Conservation (phyloP, 1,140 invertebrate genomes). For the Drosophila virilis region DNA sequence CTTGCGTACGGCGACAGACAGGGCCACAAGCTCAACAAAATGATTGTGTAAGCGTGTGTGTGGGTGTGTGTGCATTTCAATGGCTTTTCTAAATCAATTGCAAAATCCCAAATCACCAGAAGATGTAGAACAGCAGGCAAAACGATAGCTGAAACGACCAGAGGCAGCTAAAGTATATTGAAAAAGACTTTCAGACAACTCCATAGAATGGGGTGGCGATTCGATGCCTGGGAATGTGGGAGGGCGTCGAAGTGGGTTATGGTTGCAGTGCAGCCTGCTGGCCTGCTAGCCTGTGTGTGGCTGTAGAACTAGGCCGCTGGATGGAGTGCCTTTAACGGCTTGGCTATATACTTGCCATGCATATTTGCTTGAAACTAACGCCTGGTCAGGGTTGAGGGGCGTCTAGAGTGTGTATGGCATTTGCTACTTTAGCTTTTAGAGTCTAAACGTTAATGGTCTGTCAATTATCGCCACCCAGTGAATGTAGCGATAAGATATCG, state of each 20-base stretch:
- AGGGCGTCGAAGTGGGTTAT: conserved; percentile 2
- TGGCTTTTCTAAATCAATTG: conserved; percentile 52
- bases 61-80: conserved; percentile 24
- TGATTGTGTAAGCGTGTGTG: background rate
- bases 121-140: conserved; percentile 31
- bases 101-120: conserved; percentile 47
- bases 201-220: background rate
- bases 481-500: conserved; percentile 82
- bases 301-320: background rate
- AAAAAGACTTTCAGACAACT: conserved; percentile 37
- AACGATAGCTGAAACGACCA: conserved; percentile 27
- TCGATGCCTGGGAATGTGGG: conserved; percentile 9
- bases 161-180: conserved; percentile 39
- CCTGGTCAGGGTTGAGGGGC: background rate
- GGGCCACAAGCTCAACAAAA: conserved; percentile 3
- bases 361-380: conserved; percentile 21
- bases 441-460: conserved; percentile 81
- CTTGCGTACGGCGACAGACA: background rate
- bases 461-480: conserved; percentile 82
- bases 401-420: conserved; percentile 2
- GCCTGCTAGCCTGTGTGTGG: background rate
- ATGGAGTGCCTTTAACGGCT: conserved; percentile 45
- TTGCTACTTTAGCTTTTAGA: conserved; percentile 71
- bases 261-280: background rate
- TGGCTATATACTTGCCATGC: conserved; percentile 8